Evolutionary conservation across 1,140 invertebrate genomes (phyloP).

Genomic region (Pentalonia nigronervosa): DNA sequence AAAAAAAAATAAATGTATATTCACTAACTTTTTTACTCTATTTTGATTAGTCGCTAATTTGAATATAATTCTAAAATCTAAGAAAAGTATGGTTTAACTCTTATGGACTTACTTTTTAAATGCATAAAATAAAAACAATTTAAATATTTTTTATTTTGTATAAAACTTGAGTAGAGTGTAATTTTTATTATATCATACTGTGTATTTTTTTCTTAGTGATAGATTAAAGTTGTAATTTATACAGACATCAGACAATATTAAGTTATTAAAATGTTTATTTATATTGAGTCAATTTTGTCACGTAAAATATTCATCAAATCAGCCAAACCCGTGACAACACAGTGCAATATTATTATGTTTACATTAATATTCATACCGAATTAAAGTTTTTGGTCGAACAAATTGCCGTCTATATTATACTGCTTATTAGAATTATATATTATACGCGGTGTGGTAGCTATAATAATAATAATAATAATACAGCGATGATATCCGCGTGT

Average conservation of each 20-base stretch:
- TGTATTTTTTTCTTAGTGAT: neutral
- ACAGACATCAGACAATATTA: neutral
- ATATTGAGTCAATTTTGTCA: neutral
- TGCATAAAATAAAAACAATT: neutral
- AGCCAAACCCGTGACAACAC: neutral
- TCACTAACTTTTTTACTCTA: neutral
- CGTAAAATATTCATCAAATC: neutral
- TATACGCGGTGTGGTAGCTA: neutral
- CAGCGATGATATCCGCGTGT: neutral
- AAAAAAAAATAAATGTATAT: neutral
- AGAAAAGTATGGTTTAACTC: neutral
- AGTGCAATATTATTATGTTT: slow-evolving; percentile 2
- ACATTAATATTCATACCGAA: neutral
- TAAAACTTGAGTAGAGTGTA: neutral
- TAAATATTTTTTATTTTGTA: neutral
- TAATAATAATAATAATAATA: neutral
- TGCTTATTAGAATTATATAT: neutral
- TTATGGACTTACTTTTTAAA: neutral
- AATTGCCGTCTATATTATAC: neutral
- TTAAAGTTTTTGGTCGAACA: neutral
- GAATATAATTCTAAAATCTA: neutral
- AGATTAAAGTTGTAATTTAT: slow-evolving; percentile 11
- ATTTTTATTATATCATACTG: neutral
- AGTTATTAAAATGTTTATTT: neutral
- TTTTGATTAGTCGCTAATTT: neutral